Base-by-base conservation (phyloP, 2,888 invertebrate species). In the Trachelus stipa region DNA sequence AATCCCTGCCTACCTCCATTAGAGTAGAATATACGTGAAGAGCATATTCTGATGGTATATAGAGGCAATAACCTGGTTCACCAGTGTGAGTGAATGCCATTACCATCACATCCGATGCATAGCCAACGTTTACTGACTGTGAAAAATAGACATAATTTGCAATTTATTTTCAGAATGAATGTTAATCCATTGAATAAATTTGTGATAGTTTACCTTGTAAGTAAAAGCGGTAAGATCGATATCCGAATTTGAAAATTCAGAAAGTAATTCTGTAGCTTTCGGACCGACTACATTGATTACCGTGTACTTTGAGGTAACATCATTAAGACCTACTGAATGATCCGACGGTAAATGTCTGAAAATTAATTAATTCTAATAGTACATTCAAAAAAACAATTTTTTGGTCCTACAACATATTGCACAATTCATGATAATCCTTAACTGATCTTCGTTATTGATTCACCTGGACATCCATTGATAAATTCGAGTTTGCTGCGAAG, bases 81-180 rank as follows among this genome's bases (percentile, higher is more conserved):
- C 95, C 95, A 37, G 95, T 94, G 86, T 95, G 95, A 0, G 95
- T 95, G 85, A 95, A 94, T 37, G 94, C 93, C 94, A 95, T 94
- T 71, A 95, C 94, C 92, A 94, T 93, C 15, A 95, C 94, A 85
- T 94, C 95, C 69, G 95, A 94, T 23, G 95, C 95, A 88, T 95
- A 94, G 1, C 94, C 95, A 71, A 95, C 92, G 87, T 95, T 94
- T 23, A 95, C 93, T 82, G 92, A 92, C 93, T 94, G 86, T n/a
- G 81, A 83, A 80, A 73, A 81, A 37, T 69, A 77, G 73, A 74
- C 23, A 34, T 23, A 30, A n/a, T 73, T 30, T 34, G 15, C 33
- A 33, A 23, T 15, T 69, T 12, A 73, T 73, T 23, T 56, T 33
- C 15, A 68, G 34, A 33, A 34, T 23, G 35, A 68, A 73, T 37